Conservation (phyloP, 2,113 vertebrate species). For the Campylorhamphus procurvoides region DNA sequence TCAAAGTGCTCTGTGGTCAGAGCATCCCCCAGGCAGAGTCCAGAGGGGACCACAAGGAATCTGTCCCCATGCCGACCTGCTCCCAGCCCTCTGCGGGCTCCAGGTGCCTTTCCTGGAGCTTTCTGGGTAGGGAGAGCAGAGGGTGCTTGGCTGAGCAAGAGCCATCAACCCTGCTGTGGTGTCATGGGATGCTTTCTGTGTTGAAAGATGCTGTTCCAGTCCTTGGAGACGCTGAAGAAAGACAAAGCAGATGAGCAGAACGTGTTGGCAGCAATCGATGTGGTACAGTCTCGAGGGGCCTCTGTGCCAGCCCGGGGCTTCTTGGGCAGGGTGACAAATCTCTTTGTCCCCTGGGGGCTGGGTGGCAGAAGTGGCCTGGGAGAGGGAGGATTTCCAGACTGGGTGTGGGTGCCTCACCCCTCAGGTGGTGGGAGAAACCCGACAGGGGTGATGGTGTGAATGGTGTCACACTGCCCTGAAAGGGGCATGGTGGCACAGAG, state of each 20-base stretch:
- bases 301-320: not conserved
- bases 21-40: not conserved
- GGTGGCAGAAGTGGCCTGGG: not conserved
- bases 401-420: not conserved
- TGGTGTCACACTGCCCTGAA: fast-evolving
- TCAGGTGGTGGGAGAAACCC: not conserved
- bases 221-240: slow-evolving; percentile 72
- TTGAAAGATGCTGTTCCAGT: slow-evolving; percentile 77
- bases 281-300: slow-evolving; percentile 51
- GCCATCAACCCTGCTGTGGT: fast-evolving
- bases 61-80: not conserved
- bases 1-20: fast-evolving
- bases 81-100: not conserved
- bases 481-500: not conserved
- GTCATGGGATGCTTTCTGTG: not conserved
- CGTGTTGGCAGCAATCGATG: slow-evolving; percentile 38
- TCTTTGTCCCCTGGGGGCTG: not conserved
- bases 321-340: not conserved
- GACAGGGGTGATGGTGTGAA: fast-evolving
- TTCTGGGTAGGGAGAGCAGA: fast-evolving
- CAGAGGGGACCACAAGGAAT: not conserved
- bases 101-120: not conserved
- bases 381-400: not conserved
- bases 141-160: not conserved
- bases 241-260: slow-evolving; percentile 79